phyloP scores from a whole-genome alignment of 2,888 invertebrate species.

The Apodemia duryi region DNA sequence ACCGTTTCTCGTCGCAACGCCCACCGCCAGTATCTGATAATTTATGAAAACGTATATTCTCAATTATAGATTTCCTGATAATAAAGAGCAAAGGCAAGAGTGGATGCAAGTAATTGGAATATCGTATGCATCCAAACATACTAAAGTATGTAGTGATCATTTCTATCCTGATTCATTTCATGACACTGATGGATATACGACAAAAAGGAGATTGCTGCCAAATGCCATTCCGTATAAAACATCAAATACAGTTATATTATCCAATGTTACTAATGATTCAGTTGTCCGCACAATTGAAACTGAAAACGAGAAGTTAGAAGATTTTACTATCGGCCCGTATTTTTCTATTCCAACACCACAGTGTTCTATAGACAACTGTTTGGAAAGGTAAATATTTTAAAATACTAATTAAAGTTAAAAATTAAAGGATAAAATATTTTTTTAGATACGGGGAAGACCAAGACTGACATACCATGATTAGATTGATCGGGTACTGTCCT shows the following conservation, averaged over 20 bases:
- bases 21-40: too few species aligned
- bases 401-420: too few species aligned
- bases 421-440: too few species aligned
- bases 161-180: not conserved
- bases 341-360: too few species aligned
- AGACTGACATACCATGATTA: too few species aligned
- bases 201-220: not conserved
- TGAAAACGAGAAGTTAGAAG: not conserved
- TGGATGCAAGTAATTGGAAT: not conserved
- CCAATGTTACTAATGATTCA: not conserved
- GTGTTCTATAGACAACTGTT: too few species aligned
- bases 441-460: too few species aligned
- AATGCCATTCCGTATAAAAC: not conserved
- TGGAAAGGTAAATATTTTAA: too few species aligned
- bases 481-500: too few species aligned
- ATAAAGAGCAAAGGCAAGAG: not conserved
- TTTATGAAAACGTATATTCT: too few species aligned
- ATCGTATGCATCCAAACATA: not conserved
- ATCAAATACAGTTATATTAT: not conserved
- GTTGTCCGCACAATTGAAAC: not conserved
- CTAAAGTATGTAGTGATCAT: not conserved
- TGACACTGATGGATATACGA: not conserved
- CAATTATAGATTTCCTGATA: not conserved
- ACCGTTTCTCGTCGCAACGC: too few species aligned
- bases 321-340: too few species aligned